Conservation (phyloP, 2,888 invertebrate species). For the Chaetogeoica ovagalla region DNA sequence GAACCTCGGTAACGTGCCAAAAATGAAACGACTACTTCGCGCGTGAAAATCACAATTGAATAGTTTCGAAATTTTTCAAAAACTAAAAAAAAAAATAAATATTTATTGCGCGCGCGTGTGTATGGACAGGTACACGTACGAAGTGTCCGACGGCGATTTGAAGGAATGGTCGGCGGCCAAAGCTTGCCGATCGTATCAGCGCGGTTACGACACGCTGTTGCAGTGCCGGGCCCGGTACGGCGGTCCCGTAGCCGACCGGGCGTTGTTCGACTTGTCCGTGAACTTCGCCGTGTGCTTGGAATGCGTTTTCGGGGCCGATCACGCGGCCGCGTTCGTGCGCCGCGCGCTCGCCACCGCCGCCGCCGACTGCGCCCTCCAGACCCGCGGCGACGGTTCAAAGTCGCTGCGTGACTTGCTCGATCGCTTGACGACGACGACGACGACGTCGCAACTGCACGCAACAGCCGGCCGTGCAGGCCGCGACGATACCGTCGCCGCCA, state of each 20-base stretch:
- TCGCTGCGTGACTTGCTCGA: neutral
- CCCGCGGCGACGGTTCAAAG: neutral
- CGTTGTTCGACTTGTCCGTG: neutral
- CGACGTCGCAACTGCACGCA: neutral
- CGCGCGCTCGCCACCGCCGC: neutral
- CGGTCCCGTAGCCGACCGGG: neutral
- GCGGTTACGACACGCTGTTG: neutral
- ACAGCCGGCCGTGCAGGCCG: too few species aligned
- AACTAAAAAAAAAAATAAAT: too few species aligned
- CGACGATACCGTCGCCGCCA: neutral
- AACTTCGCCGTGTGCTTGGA: constrained; percentile 22
- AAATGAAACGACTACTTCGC: too few species aligned
- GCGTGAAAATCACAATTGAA: too few species aligned
- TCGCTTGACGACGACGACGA: neutral
- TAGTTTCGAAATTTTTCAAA: too few species aligned
- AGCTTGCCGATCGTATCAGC: neutral
- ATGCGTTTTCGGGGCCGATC: neutral
- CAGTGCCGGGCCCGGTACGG: too few species aligned
- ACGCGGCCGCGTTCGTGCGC: neutral
- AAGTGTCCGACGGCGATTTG: neutral
- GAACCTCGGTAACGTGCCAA: too few species aligned
- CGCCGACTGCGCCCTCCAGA: neutral
- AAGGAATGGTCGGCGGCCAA: constrained; percentile 1
- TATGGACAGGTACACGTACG: neutral
- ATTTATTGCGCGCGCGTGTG: too few species aligned